Evolutionary conservation across 2,113 vertebrate genomes (phyloP), one percentile per base, ranked within the genome.

Genomic region (Epinephelus lanceolatus): DNA sequence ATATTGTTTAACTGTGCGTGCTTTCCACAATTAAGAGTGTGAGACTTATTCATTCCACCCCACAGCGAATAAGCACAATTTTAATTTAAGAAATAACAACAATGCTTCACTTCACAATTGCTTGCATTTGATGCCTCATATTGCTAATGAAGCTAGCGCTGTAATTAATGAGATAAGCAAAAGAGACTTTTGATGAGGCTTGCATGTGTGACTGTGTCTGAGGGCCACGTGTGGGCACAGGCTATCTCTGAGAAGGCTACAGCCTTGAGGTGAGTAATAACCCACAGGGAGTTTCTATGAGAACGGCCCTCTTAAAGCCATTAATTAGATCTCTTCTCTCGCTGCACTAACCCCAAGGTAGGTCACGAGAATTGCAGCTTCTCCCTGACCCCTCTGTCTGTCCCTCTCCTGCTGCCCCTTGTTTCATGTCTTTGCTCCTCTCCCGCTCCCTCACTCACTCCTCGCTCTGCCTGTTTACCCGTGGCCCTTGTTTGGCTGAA

Each of bases 101-200:
- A 89, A 89, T 86, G 88, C 89, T 95, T 96, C 92, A 95, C 95
- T 96, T 97, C 95, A 91, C 94, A 95, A 94, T 91, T 93, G 89
- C 86, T 89, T 94, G 93, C 93, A 93, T 94, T 94, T 86, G 69
- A 85, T 93, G 91, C 88, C 93, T 96, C 94, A 93, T 92, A 93
- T 92, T 91, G 89, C 93, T 96, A 96, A 97, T 96, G 95, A 97
- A 95, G 89, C 94, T 94, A 95, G 94, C 91, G 90, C 87, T 94
- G 94, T 95, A 97, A 97, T 95, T 96, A 96, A 97, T 96, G 93
- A 94, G 95, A 96, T 97, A 95, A 96, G 93, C 95, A 93, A 93
- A 93, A 94, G 92, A 90, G 95, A 92, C 78, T 90, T 95, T 85
- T 93, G 94, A 93, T 92, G 90, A 93, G 84, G 82, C 80, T 55